Conservation (phyloP, 2,888 invertebrate genomes). For the Nasonia oneida region DNA sequence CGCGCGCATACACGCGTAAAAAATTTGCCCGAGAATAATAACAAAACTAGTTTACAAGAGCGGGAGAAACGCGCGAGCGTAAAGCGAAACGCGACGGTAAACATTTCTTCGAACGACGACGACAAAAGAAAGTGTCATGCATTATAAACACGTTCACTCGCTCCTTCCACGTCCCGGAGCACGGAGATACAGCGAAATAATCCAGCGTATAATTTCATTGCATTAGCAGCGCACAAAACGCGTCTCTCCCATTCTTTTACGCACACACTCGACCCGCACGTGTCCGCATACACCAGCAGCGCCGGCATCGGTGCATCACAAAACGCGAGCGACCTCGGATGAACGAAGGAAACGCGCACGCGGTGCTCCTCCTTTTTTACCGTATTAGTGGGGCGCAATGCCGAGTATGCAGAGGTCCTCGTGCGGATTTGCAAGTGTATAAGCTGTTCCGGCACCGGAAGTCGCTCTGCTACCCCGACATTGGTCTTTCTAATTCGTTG, state of each 20-base stretch:
- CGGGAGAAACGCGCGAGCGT: neutral
- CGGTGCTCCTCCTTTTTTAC: neutral
- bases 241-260: neutral
- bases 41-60: neutral
- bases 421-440: neutral
- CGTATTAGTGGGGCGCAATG: neutral
- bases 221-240: neutral
- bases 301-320: too few species aligned
- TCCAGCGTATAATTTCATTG: conserved; percentile 17
- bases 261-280: conserved; percentile 7
- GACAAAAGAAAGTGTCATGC: neutral
- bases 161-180: neutral
- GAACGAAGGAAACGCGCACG: too few species aligned
- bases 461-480: neutral
- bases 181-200: conserved; percentile 17
- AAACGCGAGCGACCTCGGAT: too few species aligned
- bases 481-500: neutral
- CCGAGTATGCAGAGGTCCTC: neutral
- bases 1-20: neutral
- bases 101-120: neutral
- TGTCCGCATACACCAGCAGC: neutral
- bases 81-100: neutral
- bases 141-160: neutral
- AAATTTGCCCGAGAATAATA: neutral
- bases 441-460: neutral